These are phyloP conservation scores for Mastacembelus armatus DNA, from an alignment of 2,797 vertebrate species.

Conservation along the genomic window DNA sequence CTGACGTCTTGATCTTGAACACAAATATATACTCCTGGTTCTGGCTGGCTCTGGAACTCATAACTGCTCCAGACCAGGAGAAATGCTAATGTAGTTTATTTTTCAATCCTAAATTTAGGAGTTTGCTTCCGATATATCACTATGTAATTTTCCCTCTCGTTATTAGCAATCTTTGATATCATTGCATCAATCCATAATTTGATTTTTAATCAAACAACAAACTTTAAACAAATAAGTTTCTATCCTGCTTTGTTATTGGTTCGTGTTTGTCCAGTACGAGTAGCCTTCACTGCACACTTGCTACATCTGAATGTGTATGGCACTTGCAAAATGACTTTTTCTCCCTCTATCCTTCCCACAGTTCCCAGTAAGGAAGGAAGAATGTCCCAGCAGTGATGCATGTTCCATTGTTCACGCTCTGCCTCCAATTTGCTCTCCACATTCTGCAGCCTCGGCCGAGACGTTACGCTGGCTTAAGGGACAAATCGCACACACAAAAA, in stretches of 20 bases:
- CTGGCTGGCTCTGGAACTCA: too few species aligned
- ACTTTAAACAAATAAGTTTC: constrained; percentile 26
- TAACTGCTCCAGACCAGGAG: too few species aligned
- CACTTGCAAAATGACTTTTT: constrained; percentile 61
- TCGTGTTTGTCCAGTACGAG: constrained; percentile 4
- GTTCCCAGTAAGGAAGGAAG: constrained; percentile 82
- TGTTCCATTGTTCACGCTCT: constrained; percentile 99
- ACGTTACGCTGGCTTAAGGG: constrained; percentile 99
- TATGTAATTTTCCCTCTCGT: not conserved
- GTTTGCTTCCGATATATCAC: too few species aligned
- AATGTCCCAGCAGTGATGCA: constrained; percentile 93
- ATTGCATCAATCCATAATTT: not conserved
- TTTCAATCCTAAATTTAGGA: too few species aligned
- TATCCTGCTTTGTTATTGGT: not conserved
- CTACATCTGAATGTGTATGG: constrained; percentile 44
- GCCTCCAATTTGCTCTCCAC: constrained; percentile 99
- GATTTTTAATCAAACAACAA: constrained; percentile 1
- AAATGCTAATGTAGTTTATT: too few species aligned
- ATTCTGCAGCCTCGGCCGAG: constrained; percentile 99
- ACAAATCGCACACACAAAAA: constrained; percentile 99
- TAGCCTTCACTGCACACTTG: constrained; percentile 32
- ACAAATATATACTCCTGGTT: constrained; percentile 8
- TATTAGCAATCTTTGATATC: not conserved
- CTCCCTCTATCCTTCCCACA: constrained; percentile 60
- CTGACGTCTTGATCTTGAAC: constrained; percentile 64